Evolutionary conservation across 2,888 invertebrate species (phyloP).

Genomic region (Tanaodytes sp.): DNA sequence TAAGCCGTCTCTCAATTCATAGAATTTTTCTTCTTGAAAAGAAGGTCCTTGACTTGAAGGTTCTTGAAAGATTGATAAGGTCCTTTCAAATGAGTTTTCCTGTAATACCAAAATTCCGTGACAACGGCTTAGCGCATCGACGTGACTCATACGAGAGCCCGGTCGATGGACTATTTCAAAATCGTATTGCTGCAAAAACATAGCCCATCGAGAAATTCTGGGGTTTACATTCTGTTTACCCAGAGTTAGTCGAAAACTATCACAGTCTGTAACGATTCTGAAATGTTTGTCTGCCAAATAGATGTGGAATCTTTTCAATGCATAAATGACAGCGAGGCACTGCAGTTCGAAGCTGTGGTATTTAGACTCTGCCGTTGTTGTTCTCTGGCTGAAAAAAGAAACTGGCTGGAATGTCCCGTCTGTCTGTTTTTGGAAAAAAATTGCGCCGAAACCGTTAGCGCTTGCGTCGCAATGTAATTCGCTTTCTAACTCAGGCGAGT

Average conservation of each 20-base stretch:
- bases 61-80: constrained; percentile 46
- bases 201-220: constrained; percentile 51
- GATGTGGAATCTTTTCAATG: constrained; percentile 58
- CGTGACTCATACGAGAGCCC: constrained; percentile 48
- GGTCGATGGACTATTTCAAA: constrained; percentile 42
- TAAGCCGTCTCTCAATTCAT: constrained; percentile 52
- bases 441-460: constrained; percentile 45
- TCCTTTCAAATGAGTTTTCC: constrained; percentile 46
- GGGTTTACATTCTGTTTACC: constrained; percentile 42
- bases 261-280: constrained; percentile 61
- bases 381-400: constrained; percentile 56
- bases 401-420: constrained; percentile 45
- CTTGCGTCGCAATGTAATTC: constrained; percentile 58
- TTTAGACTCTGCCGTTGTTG: constrained; percentile 55
- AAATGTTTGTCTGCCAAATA: constrained; percentile 59
- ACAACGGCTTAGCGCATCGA: constrained; percentile 45
- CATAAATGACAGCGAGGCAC: constrained; percentile 59
- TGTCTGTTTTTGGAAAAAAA: constrained; percentile 51
- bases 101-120: constrained; percentile 40
- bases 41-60: too few relatives aligned
- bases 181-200: constrained; percentile 49
- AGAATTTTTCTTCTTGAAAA: constrained; percentile 23
- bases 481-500: constrained; percentile 26
- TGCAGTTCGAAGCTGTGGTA: constrained; percentile 63
- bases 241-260: constrained; percentile 54